These are phyloP conservation scores for Piaya cayana DNA, from an alignment of 2,113 vertebrate genomes.

Conservation along the genomic window DNA sequence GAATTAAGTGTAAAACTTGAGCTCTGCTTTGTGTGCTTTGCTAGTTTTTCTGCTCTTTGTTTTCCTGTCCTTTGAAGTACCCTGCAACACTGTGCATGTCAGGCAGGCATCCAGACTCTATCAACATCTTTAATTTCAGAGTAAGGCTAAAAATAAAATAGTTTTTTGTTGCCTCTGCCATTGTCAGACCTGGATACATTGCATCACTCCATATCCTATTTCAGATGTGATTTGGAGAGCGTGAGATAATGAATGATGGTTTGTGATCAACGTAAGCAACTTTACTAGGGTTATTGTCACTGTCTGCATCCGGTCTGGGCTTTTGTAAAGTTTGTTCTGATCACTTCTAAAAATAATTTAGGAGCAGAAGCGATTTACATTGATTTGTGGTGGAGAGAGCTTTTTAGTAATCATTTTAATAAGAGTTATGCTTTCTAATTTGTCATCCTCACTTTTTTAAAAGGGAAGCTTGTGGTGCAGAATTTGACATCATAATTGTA, in stretches of 20 bases:
- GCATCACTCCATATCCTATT: neutral
- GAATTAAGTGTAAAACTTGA: neutral
- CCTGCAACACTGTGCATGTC: neutral
- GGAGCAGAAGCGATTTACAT: neutral
- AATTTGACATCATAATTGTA: neutral
- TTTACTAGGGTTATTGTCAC: neutral
- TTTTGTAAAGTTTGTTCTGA: neutral
- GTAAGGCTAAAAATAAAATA: conserved; percentile 45
- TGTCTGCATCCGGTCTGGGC: neutral
- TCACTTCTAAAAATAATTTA: conserved; percentile 1
- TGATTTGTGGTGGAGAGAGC: neutral
- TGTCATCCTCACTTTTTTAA: neutral
- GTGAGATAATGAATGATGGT: conserved; percentile 10
- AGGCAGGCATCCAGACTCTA: neutral
- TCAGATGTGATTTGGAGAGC: conserved; percentile 1
- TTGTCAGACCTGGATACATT: neutral
- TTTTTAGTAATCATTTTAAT: neutral
- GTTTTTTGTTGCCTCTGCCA: conserved; percentile 27
- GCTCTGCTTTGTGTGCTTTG: neutral
- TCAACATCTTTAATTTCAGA: conserved; percentile 30
- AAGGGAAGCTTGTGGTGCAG: neutral
- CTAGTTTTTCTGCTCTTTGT: neutral
- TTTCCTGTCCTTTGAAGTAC: neutral
- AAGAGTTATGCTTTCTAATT: neutral
- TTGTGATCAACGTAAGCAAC: conserved; percentile 23